Evolutionary conservation across 2,113 vertebrate species (phyloP), one percentile per base, ranked within the genome.

Genomic region (Onychostoma macrolepis): DNA sequence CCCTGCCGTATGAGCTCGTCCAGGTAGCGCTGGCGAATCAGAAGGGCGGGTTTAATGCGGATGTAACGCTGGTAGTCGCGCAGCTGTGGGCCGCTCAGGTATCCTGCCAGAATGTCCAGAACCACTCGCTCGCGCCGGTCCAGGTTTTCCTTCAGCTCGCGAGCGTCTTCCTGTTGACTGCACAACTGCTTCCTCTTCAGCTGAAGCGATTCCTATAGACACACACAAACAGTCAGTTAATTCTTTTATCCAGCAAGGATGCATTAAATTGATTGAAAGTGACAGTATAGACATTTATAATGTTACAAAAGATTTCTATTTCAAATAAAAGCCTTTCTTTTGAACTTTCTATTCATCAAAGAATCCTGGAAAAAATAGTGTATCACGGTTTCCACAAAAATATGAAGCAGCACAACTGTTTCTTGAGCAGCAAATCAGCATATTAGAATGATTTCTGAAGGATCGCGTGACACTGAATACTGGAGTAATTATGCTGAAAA

Each of bases 111-210:
- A 91, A 99, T 97, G 83, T 93, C 92, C 89, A 96, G 90, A 58
- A 99, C 98, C 41, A 97, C 93, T 0, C 95, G 95, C 83, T 97
- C 96, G 26, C 98, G 95, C 0, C 97, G 97, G 89, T 99, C 98
- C 41, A 99, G 92, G 92, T 99, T 99, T 90, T 99, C 97, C 95
- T 99, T 99, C 78, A 99, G 96, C 88, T 99, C 98, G 6, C 96
- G 92, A 13, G 98, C 98, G 0, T 99, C 98, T 84, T 99, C 96
- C 0, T 97, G 97, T 93, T 99, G 98, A 75, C 95, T 93, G 4
- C 96, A 94, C 88, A 99, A 95, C 92, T 97, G 92, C 58, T 94
- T 96, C 85, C 94, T 95, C 88, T 99, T 99, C 94, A 97, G 95
- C 0, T 91, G 94, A 86, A 99, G 95, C 0, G 95, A 96, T 9